Percentiles rank a stretch among this genome's conserved stretches.
Conservation (phyloP, 2,113 vertebrate species). For the Sporophila hypoxantha region DNA sequence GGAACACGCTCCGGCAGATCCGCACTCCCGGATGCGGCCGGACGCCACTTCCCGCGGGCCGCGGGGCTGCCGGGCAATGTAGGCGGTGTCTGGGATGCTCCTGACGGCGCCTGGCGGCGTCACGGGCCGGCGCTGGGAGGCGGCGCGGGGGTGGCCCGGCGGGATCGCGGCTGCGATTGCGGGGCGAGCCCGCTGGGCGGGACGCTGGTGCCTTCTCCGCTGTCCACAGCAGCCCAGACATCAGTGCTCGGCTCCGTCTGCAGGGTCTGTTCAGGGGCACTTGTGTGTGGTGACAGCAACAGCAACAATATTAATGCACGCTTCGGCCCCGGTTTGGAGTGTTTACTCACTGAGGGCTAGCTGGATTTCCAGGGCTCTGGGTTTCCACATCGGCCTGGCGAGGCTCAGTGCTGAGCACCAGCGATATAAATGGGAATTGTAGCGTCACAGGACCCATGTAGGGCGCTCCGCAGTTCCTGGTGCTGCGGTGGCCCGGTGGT, state of each 20-base stretch:
- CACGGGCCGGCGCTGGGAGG: not conserved
- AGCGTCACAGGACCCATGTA: accelerated
- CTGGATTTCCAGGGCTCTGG: not conserved
- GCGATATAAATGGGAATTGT: accelerated
- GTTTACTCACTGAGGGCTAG: accelerated
- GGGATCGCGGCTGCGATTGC: accelerated
- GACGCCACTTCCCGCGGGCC: not conserved
- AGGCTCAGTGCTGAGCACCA: no score
- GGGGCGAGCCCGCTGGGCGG: accelerated
- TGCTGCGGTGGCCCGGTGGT: accelerated
- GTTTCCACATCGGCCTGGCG: accelerated
- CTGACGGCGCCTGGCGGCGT: no score
- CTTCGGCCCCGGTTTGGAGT: accelerated
- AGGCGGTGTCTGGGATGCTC: not conserved
- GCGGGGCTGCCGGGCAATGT: slow-evolving; percentile 10
- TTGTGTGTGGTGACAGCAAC: accelerated
- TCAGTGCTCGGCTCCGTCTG: accelerated
- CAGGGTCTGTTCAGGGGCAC: accelerated
- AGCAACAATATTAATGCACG: accelerated
- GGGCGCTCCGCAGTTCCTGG: accelerated
- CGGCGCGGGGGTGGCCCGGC: accelerated
- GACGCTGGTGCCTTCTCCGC: accelerated
- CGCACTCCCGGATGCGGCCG: accelerated
- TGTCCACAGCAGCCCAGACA: not conserved
- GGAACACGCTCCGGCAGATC: not conserved